Percentiles rank a stretch among this genome's conserved stretches.
Conservation (phyloP, 2,888 invertebrate species). For the Microctonus brassicae region DNA sequence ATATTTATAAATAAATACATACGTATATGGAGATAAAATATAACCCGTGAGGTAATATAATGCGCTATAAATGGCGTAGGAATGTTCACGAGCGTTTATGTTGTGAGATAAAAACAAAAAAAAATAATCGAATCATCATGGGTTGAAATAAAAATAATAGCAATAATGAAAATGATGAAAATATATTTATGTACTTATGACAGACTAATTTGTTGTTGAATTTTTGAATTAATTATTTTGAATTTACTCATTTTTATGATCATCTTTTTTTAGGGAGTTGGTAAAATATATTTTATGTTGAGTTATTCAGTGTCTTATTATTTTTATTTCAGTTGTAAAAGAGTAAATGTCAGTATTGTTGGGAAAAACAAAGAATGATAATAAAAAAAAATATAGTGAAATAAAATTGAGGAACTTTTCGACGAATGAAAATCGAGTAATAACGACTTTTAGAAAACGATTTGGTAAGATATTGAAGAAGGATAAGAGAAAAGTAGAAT, state of each 20-base stretch:
- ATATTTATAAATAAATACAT: too few relatives aligned
- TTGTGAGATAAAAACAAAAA: too few relatives aligned
- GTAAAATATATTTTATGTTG: not conserved
- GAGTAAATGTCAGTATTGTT: not conserved
- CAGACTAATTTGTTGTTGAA: not conserved
- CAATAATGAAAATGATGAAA: not conserved
- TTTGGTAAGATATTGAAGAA: not conserved
- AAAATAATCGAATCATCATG: not conserved
- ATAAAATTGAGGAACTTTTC: constrained; percentile 1
- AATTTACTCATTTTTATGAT: not conserved
- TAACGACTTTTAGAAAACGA: constrained; percentile 3
- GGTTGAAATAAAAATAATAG: not conserved
- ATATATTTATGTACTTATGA: not conserved
- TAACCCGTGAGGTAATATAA: not conserved
- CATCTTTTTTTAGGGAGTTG: not conserved
- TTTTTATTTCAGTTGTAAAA: not conserved
- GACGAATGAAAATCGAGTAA: constrained; percentile 5
- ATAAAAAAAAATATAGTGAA: constrained; percentile 14
- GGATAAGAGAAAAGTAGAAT: constrained; percentile 7
- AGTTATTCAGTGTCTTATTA: not conserved
- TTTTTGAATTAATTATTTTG: not conserved
- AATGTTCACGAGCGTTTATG: not conserved
- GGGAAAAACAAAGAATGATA: constrained; percentile 5
- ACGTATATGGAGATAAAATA: too few relatives aligned
- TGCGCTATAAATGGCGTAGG: not conserved